Evolutionary conservation across 2,888 invertebrate species (phyloP).

Genomic region (Molanna angustata): DNA sequence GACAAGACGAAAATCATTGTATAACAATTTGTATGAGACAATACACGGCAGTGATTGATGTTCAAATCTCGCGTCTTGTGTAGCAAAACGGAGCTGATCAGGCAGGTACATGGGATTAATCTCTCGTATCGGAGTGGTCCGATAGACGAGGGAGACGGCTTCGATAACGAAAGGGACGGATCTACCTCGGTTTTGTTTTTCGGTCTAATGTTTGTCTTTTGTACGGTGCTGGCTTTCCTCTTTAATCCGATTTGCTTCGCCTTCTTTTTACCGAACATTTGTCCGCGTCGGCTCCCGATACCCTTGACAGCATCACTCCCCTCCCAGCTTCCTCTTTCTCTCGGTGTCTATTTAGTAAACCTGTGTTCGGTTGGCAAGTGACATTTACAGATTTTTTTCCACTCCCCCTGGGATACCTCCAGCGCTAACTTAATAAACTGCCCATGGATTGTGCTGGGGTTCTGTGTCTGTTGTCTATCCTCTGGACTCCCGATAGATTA

Average conservation of each 20-base stretch:
- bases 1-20: constrained; percentile 27
- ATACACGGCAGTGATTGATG: constrained; percentile 17
- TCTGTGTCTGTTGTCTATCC: too few relatives aligned
- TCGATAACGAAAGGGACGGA: too few relatives aligned
- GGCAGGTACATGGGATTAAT: too few relatives aligned
- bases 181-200: too few relatives aligned
- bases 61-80: background rate
- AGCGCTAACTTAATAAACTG: constrained; percentile 28
- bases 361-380: constrained; percentile 30
- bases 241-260: constrained; percentile 29
- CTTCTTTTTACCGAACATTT: constrained; percentile 30
- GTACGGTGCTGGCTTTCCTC: too few relatives aligned
- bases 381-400: constrained; percentile 32
- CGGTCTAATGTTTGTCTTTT: too few relatives aligned
- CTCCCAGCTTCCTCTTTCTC: constrained; percentile 1
- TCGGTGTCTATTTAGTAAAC: constrained; percentile 24
- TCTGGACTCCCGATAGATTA: too few relatives aligned
- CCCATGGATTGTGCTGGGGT: constrained; percentile 21
- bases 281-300: constrained; percentile 30
- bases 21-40: constrained; percentile 21
- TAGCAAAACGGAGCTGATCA: too few relatives aligned
- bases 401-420: constrained; percentile 11
- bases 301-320: constrained; percentile 23
- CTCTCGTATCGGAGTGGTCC: too few relatives aligned
- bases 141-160: too few relatives aligned